Percentiles rank a stretch among this genome's conserved stretches.
These are phyloP conservation scores for Champsocephalus gunnari DNA, from an alignment of 2,797 vertebrate genomes.

Conservation along the genomic window DNA sequence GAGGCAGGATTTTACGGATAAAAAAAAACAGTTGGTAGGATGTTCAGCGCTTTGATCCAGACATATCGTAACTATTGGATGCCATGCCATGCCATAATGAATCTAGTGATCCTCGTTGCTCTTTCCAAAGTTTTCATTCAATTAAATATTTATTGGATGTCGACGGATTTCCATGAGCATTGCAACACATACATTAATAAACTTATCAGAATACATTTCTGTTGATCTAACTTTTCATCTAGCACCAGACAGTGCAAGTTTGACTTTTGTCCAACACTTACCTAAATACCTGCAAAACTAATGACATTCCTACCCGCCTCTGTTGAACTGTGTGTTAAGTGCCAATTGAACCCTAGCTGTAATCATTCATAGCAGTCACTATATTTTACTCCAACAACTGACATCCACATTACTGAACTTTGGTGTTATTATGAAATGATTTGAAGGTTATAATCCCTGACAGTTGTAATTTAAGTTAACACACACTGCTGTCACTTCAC, in stretches of 20 bases:
- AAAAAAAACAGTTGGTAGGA: too few species aligned
- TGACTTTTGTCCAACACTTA: not conserved
- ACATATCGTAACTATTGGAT: not conserved
- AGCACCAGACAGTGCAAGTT: not conserved
- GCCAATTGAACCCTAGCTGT: not conserved
- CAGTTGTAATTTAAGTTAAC: not conserved
- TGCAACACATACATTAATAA: not conserved
- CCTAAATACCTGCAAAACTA: not conserved
- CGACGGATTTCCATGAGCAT: not conserved
- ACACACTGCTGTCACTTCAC: constrained; percentile 5
- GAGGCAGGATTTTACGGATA: not conserved
- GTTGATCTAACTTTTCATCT: not conserved
- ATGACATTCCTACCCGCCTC: not conserved
- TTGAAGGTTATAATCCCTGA: not conserved
- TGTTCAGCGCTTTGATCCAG: not conserved
- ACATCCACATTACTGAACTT: not conserved
- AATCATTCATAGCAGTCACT: not conserved
- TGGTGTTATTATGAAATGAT: not conserved
- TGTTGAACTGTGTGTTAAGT: not conserved
- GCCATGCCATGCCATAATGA: not conserved
- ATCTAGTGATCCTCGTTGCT: not conserved
- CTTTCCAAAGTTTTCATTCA: not conserved
- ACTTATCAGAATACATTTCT: not conserved
- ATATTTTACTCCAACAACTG: not conserved
- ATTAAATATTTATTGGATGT: not conserved